Conservation (phyloP, 2,113 vertebrate species). For the Nibea albiflora region DNA sequence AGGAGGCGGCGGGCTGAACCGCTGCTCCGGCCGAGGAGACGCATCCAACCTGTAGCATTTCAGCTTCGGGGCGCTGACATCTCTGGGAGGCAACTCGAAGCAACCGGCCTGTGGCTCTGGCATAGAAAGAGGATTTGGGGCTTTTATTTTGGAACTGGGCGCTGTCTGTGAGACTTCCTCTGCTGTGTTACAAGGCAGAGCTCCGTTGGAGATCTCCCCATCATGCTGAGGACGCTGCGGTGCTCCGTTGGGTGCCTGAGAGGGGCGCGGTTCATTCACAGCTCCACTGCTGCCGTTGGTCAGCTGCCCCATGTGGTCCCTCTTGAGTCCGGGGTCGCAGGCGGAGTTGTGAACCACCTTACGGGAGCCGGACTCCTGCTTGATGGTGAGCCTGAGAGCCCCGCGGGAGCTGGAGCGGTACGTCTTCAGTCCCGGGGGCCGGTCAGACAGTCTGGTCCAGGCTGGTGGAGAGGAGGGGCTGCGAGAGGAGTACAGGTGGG, state of each 20-base stretch:
- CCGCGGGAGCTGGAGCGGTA: slow-evolving; percentile 86
- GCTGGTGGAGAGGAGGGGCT: slow-evolving; percentile 79
- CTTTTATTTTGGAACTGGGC: slow-evolving; percentile 40
- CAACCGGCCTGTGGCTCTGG: slow-evolving; percentile 48
- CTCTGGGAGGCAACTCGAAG: slow-evolving; percentile 58
- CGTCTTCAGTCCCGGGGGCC: slow-evolving; percentile 84
- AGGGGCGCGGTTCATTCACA: slow-evolving; percentile 31
- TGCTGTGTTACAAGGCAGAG: slow-evolving; percentile 3
- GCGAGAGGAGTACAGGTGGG: slow-evolving; percentile 29
- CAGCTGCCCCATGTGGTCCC: slow-evolving; percentile 77
- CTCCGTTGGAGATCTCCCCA: slow-evolving; percentile 51
- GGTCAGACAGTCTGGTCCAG: slow-evolving; percentile 81
- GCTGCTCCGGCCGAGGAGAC: slow-evolving; percentile 50
- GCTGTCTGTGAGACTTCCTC: slow-evolving; percentile 44
- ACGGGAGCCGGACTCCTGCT: slow-evolving; percentile 85
- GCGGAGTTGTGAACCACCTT: slow-evolving; percentile 85
- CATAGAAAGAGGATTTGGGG: slow-evolving; percentile 34
- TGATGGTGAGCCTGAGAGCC: slow-evolving; percentile 86
- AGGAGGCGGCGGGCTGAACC: slow-evolving; percentile 37
- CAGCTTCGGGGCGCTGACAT: slow-evolving; percentile 69
- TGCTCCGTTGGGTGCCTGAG: slow-evolving; percentile 45
- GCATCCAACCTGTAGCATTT: slow-evolving; percentile 71
- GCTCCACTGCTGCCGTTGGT: slow-evolving; percentile 73
- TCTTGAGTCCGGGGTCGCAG: slow-evolving; percentile 74
- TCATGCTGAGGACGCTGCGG: slow-evolving; percentile 10